These are phyloP conservation scores for Pseudorhiza aurosa DNA, from an alignment of 30 jellyfish, hydroid and myxozoan species.

Conservation along the genomic window DNA sequence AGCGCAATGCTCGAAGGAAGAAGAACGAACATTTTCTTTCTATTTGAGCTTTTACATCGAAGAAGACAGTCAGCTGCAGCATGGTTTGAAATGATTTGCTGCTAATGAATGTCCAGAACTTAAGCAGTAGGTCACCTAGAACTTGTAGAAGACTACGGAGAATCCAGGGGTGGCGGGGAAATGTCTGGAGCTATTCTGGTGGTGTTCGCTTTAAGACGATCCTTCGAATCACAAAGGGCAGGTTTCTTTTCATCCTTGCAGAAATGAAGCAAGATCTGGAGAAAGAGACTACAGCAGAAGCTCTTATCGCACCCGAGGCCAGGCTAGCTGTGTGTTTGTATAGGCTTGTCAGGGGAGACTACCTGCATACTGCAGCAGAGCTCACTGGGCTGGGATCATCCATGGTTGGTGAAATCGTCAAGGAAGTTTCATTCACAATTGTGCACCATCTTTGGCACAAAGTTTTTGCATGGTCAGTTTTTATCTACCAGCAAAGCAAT, in stretches of 20 bases:
- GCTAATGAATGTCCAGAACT: no score
- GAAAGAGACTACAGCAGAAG: slow-evolving; percentile 7
- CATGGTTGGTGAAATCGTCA: slow-evolving; percentile 16
- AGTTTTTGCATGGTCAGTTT: no score
- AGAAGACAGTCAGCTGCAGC: no score
- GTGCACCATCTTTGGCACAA: slow-evolving; percentile 1
- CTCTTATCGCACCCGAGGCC: slow-evolving; percentile 22
- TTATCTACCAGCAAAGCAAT: no score
- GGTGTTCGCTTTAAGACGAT: slow-evolving; percentile 3
- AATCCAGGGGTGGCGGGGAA: slow-evolving; percentile 17
- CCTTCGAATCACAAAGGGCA: slow-evolving; percentile 10
- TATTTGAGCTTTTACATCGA: no score
- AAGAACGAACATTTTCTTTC: no score
- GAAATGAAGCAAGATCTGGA: not conserved
- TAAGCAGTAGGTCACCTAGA: slow-evolving; percentile 20
- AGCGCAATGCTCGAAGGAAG: no score
- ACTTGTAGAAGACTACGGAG: slow-evolving; percentile 5
- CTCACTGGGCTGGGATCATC: slow-evolving; percentile 39
- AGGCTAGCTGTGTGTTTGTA: slow-evolving; percentile 28
- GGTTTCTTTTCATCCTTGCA: slow-evolving; percentile 8
- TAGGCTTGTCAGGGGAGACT: slow-evolving; percentile 29
- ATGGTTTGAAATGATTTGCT: no score
- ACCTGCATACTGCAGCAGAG: slow-evolving; percentile 20
- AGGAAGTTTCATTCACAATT: not conserved
- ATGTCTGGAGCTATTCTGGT: slow-evolving; percentile 9